Base-by-base conservation (phyloP, 1,140 invertebrate species). In the Coboldia fuscipes region DNA sequence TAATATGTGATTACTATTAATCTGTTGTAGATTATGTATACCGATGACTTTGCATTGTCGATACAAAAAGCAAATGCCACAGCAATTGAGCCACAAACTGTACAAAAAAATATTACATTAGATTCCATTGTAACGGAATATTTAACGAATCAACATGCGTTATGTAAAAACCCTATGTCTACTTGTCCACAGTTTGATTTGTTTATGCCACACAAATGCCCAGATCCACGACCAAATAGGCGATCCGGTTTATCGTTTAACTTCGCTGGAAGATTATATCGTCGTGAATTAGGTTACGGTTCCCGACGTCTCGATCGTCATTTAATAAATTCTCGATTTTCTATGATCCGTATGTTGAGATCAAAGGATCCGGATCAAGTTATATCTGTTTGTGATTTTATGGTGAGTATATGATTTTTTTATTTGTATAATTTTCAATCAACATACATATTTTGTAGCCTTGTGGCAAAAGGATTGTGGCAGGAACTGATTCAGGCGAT, bases 111-210 rank as follows among this genome's bases (percentile, higher is more conserved):
- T 3, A 66, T 86, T 14, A 80, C 78, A 1, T 61, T 97, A 15
- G 81, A 93, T 52, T 78, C 80, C 18, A 96, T 97, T 50, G 84
- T 97, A 24, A 93, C 82, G 0, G 86, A 92, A 56, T 97, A 94
- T 60, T 65, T 96, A 24, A 80, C 85, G 27, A 92, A 94, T 61
- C 92, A 98, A 55, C 84, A 89, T 56, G 76, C 83, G n/a, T 56
- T 86, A 3, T 89, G 84, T 60, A 85, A 84, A 64, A 86, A 86
- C 58, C 83, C 83, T 4, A 84, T 88, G 65, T 79, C 79, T 17
- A 88, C 81, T 0, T 88, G 82, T 57, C 83, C 84, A 9, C 79
- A 84, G 50, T 89, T 90, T 46, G 84, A 88, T 58, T 60, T 90
- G 20, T 80, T 85, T 41, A 65, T 75, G 37, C 86, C 86, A 4